Percentiles rank a stretch among this genome's conserved stretches.
These are phyloP conservation scores for Haliclona indistincta DNA, from an alignment of 37 sponge, comb jelly and placozoan species.

Conservation along the genomic window DNA sequence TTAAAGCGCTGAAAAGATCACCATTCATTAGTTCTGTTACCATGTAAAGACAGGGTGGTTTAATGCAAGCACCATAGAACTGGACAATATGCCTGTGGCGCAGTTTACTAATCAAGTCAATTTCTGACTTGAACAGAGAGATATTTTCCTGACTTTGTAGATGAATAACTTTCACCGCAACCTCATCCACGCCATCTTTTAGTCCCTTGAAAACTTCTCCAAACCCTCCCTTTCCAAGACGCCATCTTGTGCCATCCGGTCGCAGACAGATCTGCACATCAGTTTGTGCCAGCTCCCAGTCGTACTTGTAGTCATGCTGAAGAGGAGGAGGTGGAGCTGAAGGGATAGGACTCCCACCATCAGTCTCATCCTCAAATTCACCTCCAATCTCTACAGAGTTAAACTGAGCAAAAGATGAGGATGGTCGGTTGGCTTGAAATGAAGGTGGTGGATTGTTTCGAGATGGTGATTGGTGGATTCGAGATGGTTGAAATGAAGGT, in stretches of 20 bases:
- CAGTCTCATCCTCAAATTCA: not conserved
- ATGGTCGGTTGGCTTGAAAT: no score
- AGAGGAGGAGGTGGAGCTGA: not conserved
- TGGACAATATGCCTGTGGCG: slow-evolving; percentile 90
- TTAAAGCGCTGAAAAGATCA: slow-evolving; percentile 76
- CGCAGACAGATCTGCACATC: slow-evolving; percentile 77
- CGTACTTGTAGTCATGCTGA: slow-evolving; percentile 25
- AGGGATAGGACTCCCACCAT: not conserved
- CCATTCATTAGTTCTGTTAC: slow-evolving; percentile 90
- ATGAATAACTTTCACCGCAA: slow-evolving; percentile 84
- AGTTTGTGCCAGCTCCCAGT: slow-evolving; percentile 80
- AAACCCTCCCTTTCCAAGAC: slow-evolving; percentile 87
- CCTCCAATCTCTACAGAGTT: not conserved
- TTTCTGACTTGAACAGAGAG: slow-evolving; percentile 77
- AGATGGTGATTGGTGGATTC: no score
- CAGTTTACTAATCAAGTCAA: slow-evolving; percentile 83
- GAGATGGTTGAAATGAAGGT: no score
- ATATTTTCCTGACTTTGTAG: slow-evolving; percentile 14
- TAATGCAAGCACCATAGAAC: slow-evolving; percentile 94
- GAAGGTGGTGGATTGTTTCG: no score
- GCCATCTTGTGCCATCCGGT: slow-evolving; percentile 72
- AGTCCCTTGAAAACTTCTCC: slow-evolving; percentile 86
- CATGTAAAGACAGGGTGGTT: slow-evolving; percentile 80
- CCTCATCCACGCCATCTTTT: slow-evolving; percentile 81
- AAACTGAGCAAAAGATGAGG: no score